phyloP scores from a whole-genome alignment of 2,888 invertebrate genomes.

The Axea sp. region DNA sequence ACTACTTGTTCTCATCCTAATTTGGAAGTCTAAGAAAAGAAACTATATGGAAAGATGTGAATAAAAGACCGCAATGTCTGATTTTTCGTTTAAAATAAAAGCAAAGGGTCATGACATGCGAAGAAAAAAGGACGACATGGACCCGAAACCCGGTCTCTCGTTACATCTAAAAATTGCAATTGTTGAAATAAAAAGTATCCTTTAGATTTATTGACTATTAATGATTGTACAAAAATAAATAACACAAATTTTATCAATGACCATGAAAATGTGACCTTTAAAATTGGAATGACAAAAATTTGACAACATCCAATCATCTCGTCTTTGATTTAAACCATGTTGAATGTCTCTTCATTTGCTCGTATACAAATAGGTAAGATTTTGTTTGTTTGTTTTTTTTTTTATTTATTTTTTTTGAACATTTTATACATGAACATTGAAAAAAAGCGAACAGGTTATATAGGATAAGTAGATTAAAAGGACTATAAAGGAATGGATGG shows the following conservation, averaged over 20 bases:
- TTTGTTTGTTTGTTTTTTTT: background rate
- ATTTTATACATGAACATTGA: conserved; percentile 42
- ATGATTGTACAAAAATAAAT: conserved; percentile 15
- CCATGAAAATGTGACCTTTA: no score
- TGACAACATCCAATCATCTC: no score
- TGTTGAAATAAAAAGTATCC: conserved; percentile 3
- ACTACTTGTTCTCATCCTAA: no score
- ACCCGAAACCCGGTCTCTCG: conserved; percentile 26
- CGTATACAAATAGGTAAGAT: background rate
- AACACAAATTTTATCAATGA: conserved; percentile 1
- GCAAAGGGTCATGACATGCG: conserved; percentile 44
- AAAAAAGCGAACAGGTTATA: conserved; percentile 70
- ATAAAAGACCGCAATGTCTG: conserved; percentile 5
- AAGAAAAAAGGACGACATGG: conserved; percentile 32
- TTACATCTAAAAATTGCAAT: conserved; percentile 9
- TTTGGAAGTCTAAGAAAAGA: conserved; percentile 30
- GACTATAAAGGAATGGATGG: conserved; percentile 79
- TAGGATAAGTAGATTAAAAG: conserved; percentile 78
- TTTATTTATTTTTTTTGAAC: conserved; percentile 10
- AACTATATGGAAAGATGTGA: background rate
- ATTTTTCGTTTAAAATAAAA: background rate
- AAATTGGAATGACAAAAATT: no score
- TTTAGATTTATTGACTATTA: background rate
- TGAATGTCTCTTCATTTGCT: background rate
- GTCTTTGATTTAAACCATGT: no score